Evolutionary conservation across 2,113 vertebrate genomes (phyloP).

Genomic region (Coreoperca whiteheadi): DNA sequence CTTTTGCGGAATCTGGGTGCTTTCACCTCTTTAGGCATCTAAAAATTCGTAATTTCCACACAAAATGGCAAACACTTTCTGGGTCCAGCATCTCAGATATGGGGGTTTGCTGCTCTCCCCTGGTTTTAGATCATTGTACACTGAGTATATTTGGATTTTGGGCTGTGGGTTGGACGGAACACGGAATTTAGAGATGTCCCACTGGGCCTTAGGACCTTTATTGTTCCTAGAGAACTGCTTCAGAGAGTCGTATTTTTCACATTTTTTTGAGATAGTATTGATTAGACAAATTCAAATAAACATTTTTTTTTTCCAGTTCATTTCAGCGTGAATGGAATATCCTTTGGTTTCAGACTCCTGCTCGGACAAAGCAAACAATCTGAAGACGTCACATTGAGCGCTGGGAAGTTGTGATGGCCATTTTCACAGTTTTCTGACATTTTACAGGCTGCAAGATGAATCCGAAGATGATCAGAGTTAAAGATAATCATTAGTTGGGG

Average conservation of each 20-base stretch:
- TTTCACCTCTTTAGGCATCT: not conserved
- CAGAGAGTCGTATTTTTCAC: not conserved
- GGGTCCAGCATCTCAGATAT: not conserved
- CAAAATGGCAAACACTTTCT: not conserved
- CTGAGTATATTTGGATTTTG: not conserved
- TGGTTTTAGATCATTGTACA: not conserved
- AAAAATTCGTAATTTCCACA: not conserved
- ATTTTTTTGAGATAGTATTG: not conserved
- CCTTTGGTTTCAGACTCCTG: not conserved
- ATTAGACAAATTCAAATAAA: not conserved
- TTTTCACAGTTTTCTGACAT: not conserved
- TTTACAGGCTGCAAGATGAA: not conserved
- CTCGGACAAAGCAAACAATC: not conserved
- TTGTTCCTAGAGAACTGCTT: not conserved
- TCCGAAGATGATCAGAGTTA: not conserved
- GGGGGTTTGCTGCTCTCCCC: not conserved
- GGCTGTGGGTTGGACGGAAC: not conserved
- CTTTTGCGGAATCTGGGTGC: not conserved
- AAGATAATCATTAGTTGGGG: not conserved
- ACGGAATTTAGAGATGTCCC: not conserved
- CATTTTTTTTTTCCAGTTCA: not conserved
- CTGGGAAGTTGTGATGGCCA: not conserved
- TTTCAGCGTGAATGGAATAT: not conserved
- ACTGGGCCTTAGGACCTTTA: not conserved
- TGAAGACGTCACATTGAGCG: not conserved